Evolutionary conservation across 2,113 vertebrate genomes (phyloP), one percentile per base, ranked within the genome.

Genomic region (Cyanoderma ruficeps): DNA sequence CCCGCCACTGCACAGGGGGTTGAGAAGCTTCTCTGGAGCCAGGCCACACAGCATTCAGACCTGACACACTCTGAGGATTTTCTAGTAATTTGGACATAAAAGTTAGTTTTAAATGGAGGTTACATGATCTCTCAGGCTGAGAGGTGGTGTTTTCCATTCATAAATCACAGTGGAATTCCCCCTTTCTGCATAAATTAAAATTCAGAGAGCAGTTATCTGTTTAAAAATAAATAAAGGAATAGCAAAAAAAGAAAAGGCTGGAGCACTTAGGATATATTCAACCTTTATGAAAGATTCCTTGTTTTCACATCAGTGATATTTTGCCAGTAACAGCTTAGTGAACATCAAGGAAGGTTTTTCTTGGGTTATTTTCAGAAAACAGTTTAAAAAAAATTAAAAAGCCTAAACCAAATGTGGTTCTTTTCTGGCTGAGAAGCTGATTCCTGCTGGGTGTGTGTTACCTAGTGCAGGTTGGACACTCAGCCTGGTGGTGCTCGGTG

Each of bases 341-440:
- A 83, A 91, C 53, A 84, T 76, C 42, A 87, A 95, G 89, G 72
- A 93, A 91, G 28, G 83, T 92, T 95, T 95, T 89, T 89, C 89
- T 97, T 96, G 87, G 86, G 69, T 71, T 59, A 27, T 69, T 87
- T 91, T 94, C 91, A 95, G 94, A 89, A 94, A 80, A 71, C 3
- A 41, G 35, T 30, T 83, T 83, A 3, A 15, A 60, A 42, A 37
- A 35, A 28, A 7, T 14, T 15, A 10, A 41, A 14, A 31, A 39
- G 5, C 24, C 27, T 37, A n/a, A 59, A 84, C 5, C 10, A 25
- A 88, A 64, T 7, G 14, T 23, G 25, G 10, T 68, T 13, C 22
- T 56, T 64, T 82, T n/a, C 50, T 87, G 83, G 60, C 44, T 55
- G 70, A 56, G 60, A 44, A 57, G 47, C 55, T 24, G 49, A 13